Evolutionary conservation across 2,888 invertebrate genomes (phyloP).

Genomic region (Caenorhabditis japonica): DNA sequence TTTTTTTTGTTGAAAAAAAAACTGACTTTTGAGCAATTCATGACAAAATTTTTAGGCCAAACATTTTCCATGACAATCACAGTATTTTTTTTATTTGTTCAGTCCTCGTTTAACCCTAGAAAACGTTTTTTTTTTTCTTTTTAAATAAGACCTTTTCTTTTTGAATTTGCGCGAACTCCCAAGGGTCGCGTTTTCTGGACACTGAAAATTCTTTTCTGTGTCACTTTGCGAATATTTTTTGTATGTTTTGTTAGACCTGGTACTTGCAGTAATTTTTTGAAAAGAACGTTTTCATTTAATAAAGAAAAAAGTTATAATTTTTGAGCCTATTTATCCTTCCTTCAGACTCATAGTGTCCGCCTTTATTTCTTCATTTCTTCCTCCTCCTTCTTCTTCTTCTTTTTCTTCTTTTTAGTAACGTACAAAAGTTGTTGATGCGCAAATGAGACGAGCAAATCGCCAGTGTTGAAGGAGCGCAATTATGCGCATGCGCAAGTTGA

Average conservation of each 20-base stretch:
- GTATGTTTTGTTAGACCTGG: conserved; percentile 25
- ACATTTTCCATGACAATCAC: too few relatives aligned
- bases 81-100: too few relatives aligned
- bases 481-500: conserved; percentile 55
- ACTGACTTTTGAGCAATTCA: too few relatives aligned
- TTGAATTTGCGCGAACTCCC: conserved; percentile 48
- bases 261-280: conserved; percentile 2
- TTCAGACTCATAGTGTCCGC: too few relatives aligned
- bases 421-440: conserved; percentile 52
- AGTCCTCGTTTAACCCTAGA: too few relatives aligned
- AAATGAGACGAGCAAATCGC: conserved; percentile 54
- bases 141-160: conserved; percentile 46
- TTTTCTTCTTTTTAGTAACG: conserved; percentile 17
- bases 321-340: too few relatives aligned
- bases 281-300: too few relatives aligned
- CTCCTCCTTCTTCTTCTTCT: conserved; percentile 9
- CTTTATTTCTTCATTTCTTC: conserved; percentile 12
- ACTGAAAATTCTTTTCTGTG: conserved; percentile 41
- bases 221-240: conserved; percentile 46
- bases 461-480: conserved; percentile 49
- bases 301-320: too few relatives aligned
- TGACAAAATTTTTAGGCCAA: too few relatives aligned
- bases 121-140: conserved; percentile 24
- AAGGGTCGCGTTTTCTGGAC: conserved; percentile 44
- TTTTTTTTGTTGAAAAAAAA: too few relatives aligned